Conservation (phyloP, 2,888 invertebrate species). For the Thyatira batis region DNA sequence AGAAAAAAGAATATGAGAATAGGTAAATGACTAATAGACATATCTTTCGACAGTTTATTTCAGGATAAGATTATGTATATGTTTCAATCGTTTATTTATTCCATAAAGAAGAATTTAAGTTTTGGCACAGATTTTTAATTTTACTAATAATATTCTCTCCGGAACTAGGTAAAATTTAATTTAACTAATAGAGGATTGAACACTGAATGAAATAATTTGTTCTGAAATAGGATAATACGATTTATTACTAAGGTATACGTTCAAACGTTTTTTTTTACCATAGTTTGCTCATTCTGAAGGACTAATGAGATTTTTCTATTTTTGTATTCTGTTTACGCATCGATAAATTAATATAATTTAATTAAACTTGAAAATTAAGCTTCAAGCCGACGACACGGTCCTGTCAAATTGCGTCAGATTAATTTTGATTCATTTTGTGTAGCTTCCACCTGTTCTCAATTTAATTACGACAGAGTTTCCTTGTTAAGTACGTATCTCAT, state of each 20-base stretch:
- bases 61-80: neutral
- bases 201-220: no score
- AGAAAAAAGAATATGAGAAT: neutral
- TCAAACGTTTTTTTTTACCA: conserved; percentile 4
- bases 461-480: conserved; percentile 68
- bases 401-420: conserved; percentile 71
- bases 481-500: conserved; percentile 72
- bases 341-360: conserved; percentile 52
- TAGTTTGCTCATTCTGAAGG: no score
- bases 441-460: conserved; percentile 74
- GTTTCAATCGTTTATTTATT: neutral
- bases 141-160: no score
- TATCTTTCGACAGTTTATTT: neutral
- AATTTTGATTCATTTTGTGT: conserved; percentile 76
- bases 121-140: neutral
- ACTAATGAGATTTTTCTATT: conserved; percentile 27
- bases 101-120: no score
- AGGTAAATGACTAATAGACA: neutral
- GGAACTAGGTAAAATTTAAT: no score
- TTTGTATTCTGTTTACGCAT: conserved; percentile 33
- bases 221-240: no score
- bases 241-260: no score
- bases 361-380: conserved; percentile 63
- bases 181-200: no score
- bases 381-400: conserved; percentile 52